These are phyloP conservation scores for Elaphurus davidianus DNA, from an alignment of 2,113 vertebrate genomes.

Conservation along the genomic window DNA sequence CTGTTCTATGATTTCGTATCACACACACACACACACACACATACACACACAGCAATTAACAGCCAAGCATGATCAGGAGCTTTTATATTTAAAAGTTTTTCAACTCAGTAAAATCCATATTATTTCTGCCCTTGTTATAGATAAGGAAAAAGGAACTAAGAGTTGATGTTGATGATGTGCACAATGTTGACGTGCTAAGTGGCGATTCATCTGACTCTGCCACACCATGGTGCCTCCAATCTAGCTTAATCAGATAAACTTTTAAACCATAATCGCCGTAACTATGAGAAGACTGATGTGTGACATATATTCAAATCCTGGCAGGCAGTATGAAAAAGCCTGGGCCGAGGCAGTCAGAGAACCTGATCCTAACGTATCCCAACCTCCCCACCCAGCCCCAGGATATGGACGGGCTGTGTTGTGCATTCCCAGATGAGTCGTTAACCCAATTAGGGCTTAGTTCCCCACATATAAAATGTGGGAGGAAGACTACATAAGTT, in stretches of 20 bases:
- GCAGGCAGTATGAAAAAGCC: not conserved
- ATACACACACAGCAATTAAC: not conserved
- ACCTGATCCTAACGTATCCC: not conserved
- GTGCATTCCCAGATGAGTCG: not conserved
- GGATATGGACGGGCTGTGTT: not conserved
- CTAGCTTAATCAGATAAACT: not conserved
- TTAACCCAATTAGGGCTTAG: not conserved
- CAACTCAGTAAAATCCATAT: not conserved
- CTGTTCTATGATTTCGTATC: not conserved
- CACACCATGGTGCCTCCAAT: not conserved
- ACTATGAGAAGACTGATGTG: not conserved
- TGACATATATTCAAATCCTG: not conserved
- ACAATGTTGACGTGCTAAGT: not conserved
- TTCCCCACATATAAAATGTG: not conserved
- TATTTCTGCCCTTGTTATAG: not conserved
- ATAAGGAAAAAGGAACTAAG: not conserved
- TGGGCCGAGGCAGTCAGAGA: not conserved
- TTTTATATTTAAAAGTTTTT: not conserved
- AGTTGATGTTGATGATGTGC: not conserved
- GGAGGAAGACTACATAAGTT: not conserved
- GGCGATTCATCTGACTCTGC: not conserved
- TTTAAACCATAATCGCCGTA: not conserved
- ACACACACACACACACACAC: not conserved
- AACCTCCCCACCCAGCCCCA: not conserved
- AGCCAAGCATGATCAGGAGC: not conserved